Evolutionary conservation across 30 jellyfish, hydroid and myxozoan genomes (phyloP).

Genomic region (Aurelia sp.): DNA sequence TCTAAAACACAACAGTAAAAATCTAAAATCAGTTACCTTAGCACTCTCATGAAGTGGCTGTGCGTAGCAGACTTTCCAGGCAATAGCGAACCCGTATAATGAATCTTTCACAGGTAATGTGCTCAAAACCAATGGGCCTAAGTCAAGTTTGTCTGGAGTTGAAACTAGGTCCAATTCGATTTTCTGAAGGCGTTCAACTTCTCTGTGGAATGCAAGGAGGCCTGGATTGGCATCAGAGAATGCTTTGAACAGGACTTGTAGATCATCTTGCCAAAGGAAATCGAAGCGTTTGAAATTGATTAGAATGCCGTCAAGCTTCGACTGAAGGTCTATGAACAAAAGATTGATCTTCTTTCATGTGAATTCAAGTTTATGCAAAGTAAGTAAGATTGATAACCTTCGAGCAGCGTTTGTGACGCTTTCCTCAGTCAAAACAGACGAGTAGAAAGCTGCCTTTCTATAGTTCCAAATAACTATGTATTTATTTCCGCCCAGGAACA

Average conservation of each 20-base stretch:
- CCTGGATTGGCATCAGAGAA: conserved; percentile 75
- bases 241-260: conserved; percentile 63
- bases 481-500: conserved; percentile 22
- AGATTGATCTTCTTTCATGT: neutral
- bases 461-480: too few relatives aligned
- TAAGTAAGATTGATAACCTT: neutral
- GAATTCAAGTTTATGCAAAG: too few relatives aligned
- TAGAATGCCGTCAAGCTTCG: conserved; percentile 38
- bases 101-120: conserved; percentile 76
- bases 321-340: conserved; percentile 43
- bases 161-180: conserved; percentile 59
- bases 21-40: conserved; percentile 44
- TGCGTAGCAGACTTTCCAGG: conserved; percentile 89
- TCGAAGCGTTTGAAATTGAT: conserved; percentile 65
- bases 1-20: neutral
- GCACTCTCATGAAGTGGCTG: conserved; percentile 77
- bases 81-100: conserved; percentile 73
- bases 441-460: too few relatives aligned
- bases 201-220: conserved; percentile 68
- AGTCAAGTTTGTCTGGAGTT: conserved; percentile 39
- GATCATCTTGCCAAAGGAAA: conserved; percentile 85
- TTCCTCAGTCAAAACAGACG: conserved; percentile 41
- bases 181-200: conserved; percentile 72
- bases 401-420: conserved; percentile 3
- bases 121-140: conserved; percentile 62